These are phyloP conservation scores for Onychorhynchus coronatus DNA, from an alignment of 2,113 vertebrate species.

Conservation along the genomic window DNA sequence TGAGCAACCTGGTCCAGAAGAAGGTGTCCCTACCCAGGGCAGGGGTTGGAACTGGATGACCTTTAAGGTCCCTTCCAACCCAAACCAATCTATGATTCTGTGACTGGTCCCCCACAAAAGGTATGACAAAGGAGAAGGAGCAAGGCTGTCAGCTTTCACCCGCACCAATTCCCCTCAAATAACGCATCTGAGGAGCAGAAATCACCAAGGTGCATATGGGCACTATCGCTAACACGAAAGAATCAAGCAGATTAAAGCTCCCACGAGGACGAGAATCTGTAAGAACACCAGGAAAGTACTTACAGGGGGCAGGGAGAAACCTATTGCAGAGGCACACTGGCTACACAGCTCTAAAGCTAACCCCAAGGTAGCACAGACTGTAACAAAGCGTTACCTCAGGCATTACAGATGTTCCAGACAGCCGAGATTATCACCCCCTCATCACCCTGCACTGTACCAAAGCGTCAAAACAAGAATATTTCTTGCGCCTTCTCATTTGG, in stretches of 20 bases:
- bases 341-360: background rate
- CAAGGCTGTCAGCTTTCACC: background rate
- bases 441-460: fast-evolving
- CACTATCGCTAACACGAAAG: background rate
- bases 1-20: background rate
- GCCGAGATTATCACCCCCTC: background rate
- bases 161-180: background rate
- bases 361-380: background rate
- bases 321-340: background rate
- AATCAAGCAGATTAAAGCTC: background rate
- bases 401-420: background rate
- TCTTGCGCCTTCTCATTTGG: background rate
- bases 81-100: background rate
- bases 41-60: background rate
- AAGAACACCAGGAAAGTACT: background rate
- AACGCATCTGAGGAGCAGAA: background rate
- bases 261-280: background rate
- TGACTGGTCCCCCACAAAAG: background rate
- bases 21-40: background rate
- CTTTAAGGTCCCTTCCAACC: too few species aligned
- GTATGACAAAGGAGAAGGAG: background rate
- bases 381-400: background rate
- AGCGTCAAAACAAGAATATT: background rate
- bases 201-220: background rate
- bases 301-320: background rate